Evolutionary conservation across 1,140 invertebrate species (phyloP), one percentile per base, ranked within the genome.

Genomic region (Pteromalus puparum): DNA sequence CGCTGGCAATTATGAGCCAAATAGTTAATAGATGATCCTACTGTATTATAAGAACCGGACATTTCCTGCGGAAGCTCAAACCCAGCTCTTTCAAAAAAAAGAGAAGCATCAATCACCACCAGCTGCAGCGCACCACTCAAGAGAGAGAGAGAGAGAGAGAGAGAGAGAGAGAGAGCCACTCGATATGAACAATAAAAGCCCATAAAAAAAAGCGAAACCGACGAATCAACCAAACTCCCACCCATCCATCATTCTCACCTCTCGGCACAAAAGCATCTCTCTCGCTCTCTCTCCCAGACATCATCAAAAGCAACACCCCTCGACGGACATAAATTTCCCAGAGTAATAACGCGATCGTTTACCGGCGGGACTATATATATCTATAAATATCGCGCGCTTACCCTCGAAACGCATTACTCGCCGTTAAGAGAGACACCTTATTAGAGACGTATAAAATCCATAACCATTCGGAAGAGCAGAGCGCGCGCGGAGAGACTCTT

Each of bases 401-500:
- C 26, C 7, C 5, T 3, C 26, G 24, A 70, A 70, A 30, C 13
- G 24, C 26, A 70, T 70, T 70, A 70, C 28, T 30, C 2, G 67
- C 67, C 67, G 67, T 70, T 70, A 70, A 70, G 24, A 70, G 68
- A 21, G 9, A 34, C 2, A 18, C 28, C 28, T 42, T 34, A 74
- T 34, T 74, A 34, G 72, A 74, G 72, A 42, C 72, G 72, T 42
- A 74, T 74, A 74, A 74, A 74, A 74, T 74, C 72, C 72, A 74
- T 74, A 74, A 74, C 30, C 30, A 38, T 74, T 12, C 67, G 21
- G 26, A 70, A 24, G 6, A 70, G 67, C 67, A 28, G 30, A 34
- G 30, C 0, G 30, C 30, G 67, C 67, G 65, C n/a, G 10, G n/a
- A 10, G 28, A n/a, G 67, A 30, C 18, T 28, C 28, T 70, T 30